Evolutionary conservation across 1,140 invertebrate genomes (phyloP), one percentile per base, ranked within the genome.

Genomic region (Zaprionus ghesquierei): DNA sequence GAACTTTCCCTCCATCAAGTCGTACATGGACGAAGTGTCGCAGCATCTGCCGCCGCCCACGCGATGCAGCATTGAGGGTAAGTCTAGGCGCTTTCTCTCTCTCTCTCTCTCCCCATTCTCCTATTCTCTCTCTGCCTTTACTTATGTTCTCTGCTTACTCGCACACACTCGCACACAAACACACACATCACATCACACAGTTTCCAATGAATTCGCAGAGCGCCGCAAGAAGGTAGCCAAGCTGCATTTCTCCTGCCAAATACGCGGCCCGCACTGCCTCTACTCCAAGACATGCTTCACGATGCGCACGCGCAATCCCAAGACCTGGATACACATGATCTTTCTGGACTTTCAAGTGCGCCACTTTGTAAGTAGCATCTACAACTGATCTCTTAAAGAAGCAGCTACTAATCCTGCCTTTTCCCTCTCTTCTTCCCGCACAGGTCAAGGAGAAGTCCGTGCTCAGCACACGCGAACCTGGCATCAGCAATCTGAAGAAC

Each of bases 321-420:
- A 96, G 75, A 95, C 96, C 55, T 99, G 97, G 98, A 97, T 98
- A 70, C 98, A 98, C 93, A 94, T 99, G 15, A 98, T 98, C 97
- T 98, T 98, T 92, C 94, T 99, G 38, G 96, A 97, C 68, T 94
- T 98, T 77, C 96, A 97, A 94, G 95, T 96, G 92, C 79, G 85
- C 10, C 74, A 78, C 66, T 92, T 91, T 73, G 91, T 92, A 49
- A 91, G 89, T 91, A 5, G 0, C 25, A 8, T n/a, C 12, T n/a
- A 18, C 8, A 5, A 20, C 2, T n/a, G n/a, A n/a, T n/a, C n/a
- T 38, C 22, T 2, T 1, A 23, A 9, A 10, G 3, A 9, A 25
- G 5, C 1, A 10, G 12, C 1, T 12, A 22, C 5, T 59, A 41
- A 18, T n/a, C 3, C 53, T 13, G 1, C 5, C 0, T 13, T 12